Evolutionary conservation across 2,888 invertebrate genomes (phyloP).

Genomic region (Cephus rjabovi): DNA sequence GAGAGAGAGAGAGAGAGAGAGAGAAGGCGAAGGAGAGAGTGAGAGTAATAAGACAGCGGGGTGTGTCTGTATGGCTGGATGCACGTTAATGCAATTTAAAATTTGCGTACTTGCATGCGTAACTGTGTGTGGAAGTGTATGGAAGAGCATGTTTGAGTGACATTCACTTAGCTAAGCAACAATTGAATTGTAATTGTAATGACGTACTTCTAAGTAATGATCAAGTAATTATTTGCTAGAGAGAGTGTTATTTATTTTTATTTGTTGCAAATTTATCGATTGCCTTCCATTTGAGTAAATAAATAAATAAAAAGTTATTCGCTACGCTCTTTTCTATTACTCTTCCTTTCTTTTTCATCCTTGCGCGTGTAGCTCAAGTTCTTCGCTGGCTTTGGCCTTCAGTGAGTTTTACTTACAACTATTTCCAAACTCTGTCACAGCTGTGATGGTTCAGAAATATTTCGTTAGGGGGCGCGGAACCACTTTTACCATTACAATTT

Average conservation of each 20-base stretch:
- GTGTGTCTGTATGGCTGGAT: not conserved
- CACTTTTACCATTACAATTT: not conserved
- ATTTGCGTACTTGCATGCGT: not conserved
- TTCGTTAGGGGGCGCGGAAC: not conserved
- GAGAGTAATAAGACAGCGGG: not conserved
- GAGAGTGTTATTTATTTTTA: slow-evolving; percentile 67
- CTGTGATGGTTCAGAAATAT: not conserved
- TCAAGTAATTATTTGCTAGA: slow-evolving; percentile 62
- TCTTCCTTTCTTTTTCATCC: not conserved
- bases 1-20: not conserved
- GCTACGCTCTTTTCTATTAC: slow-evolving; percentile 11
- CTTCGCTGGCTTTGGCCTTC: not conserved
- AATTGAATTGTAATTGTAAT: slow-evolving; percentile 56
- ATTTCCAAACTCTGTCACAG: not conserved
- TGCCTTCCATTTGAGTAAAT: slow-evolving; percentile 67
- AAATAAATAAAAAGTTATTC: slow-evolving; percentile 60
- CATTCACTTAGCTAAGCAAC: slow-evolving; percentile 48
- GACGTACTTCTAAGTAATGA: slow-evolving; percentile 56
- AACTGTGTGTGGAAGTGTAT: slow-evolving; percentile 5
- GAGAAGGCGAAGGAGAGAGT: slow-evolving; percentile 23
- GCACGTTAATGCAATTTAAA: not conserved
- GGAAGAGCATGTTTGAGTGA: slow-evolving; percentile 34
- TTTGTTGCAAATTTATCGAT: slow-evolving; percentile 67
- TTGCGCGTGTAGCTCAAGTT: not conserved
- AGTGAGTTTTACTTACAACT: not conserved